Evolutionary conservation across 2,113 vertebrate species (phyloP).

Genomic region (Sinosuthora webbiana): DNA sequence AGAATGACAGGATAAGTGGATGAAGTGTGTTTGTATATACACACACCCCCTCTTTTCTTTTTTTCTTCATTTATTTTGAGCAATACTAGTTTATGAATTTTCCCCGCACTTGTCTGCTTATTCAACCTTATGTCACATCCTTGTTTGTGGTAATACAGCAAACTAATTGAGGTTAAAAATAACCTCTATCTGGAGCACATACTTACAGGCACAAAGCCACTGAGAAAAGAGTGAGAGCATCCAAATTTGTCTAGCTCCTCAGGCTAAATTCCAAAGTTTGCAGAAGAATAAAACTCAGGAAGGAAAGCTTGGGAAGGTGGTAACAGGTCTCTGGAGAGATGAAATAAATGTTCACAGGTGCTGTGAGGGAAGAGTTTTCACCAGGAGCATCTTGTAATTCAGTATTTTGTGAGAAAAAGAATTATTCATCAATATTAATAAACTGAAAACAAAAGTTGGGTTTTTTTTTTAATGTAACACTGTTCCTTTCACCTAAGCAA

Average conservation of each 20-base stretch:
- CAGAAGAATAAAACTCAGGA: background rate
- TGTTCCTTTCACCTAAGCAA: background rate
- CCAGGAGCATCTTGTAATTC: background rate
- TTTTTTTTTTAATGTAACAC: background rate
- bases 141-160: background rate
- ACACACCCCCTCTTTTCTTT: background rate
- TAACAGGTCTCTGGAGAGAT: background rate
- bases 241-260: background rate
- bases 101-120: background rate
- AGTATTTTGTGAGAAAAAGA: background rate
- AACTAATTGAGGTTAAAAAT: constrained; percentile 3
- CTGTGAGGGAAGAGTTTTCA: background rate
- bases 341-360: background rate
- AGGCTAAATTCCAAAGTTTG: background rate
- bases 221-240: background rate
- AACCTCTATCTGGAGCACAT: background rate
- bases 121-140: background rate
- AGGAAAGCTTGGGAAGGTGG: background rate
- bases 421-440: background rate
- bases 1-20: background rate
- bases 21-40: background rate
- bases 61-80: background rate
- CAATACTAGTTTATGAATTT: background rate
- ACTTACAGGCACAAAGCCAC: background rate
- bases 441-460: background rate